These are phyloP conservation scores for Synchiropus splendidus DNA, from an alignment of 2,113 vertebrate species.

Conservation along the genomic window DNA sequence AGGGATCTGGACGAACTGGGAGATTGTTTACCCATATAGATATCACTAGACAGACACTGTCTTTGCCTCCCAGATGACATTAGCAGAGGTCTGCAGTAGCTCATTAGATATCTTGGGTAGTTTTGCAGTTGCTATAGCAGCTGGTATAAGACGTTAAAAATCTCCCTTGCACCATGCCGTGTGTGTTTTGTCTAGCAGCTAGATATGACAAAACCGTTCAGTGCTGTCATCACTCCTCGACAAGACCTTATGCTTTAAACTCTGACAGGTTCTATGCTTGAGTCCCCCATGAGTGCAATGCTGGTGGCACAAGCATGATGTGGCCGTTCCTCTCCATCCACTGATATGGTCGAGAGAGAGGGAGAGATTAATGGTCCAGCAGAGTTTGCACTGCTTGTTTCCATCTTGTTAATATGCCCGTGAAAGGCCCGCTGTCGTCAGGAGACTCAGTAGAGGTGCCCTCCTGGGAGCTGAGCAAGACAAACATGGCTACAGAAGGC, in stretches of 20 bases:
- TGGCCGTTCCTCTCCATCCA: constrained; percentile 39
- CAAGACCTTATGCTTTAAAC: constrained; percentile 16
- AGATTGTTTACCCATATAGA: too few relatives aligned
- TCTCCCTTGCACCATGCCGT: too few relatives aligned
- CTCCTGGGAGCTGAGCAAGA: constrained; percentile 40
- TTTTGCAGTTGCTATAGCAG: too few relatives aligned
- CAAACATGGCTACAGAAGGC: constrained; percentile 32
- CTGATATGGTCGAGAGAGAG: constrained; percentile 30
- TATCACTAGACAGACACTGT: too few relatives aligned
- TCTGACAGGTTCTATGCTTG: constrained; percentile 20
- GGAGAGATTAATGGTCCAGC: constrained; percentile 30
- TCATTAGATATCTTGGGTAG: too few relatives aligned
- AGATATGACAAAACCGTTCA: constrained; percentile 4
- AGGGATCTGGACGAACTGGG: too few relatives aligned
- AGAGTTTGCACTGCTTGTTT: constrained; percentile 38
- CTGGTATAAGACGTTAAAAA: too few relatives aligned
- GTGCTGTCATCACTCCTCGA: constrained; percentile 6
- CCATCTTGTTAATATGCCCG: constrained; percentile 48
- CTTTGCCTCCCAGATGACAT: too few relatives aligned
- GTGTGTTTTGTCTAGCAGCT: not conserved
- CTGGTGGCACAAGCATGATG: constrained; percentile 33
- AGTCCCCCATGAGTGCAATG: constrained; percentile 26
- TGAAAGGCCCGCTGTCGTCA: constrained; percentile 24
- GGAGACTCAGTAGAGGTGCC: constrained; percentile 26
- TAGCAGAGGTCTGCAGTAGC: too few relatives aligned